phyloP scores from a whole-genome alignment of 2,113 vertebrate species.

The Xerus inauris region DNA sequence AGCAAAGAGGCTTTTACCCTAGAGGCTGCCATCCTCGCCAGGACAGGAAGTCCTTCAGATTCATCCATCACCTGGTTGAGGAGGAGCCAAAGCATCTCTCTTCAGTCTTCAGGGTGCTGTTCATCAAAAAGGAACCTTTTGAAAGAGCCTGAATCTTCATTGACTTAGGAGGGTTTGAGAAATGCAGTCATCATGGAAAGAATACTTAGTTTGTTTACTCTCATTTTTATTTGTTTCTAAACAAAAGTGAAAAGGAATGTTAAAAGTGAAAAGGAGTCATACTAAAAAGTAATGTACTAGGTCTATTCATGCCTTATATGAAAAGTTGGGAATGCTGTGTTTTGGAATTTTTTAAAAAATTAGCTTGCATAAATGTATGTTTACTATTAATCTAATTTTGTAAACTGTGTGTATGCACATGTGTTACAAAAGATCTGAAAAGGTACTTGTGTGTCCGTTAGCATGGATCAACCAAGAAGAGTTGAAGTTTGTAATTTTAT shows the following conservation, averaged over 20 bases:
- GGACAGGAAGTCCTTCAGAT: background rate
- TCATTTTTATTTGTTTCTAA: background rate
- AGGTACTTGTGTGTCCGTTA: background rate
- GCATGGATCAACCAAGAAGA: background rate
- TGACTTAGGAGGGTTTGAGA: slow-evolving; percentile 10
- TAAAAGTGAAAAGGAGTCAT: background rate
- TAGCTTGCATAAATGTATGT: background rate
- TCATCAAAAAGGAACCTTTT: slow-evolving; percentile 56
- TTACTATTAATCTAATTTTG: background rate
- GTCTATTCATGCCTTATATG: background rate
- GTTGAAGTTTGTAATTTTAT: background rate
- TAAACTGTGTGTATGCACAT: background rate
- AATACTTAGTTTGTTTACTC: background rate
- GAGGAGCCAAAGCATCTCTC: background rate
- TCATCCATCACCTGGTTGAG: slow-evolving; percentile 32
- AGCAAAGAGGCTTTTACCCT: background rate
- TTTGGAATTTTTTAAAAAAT: background rate
- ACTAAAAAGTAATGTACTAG: background rate
- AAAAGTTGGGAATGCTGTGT: background rate
- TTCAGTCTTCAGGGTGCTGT: background rate
- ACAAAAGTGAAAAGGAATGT: background rate
- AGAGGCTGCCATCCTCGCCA: background rate
- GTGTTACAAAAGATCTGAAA: background rate
- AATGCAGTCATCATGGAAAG: background rate
- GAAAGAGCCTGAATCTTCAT: background rate